A percentile compares a stretch with the other conserved stretches of the same genome.
Conservation (phyloP, 2,113 vertebrate species). For the Odontesthes bonariensis region DNA sequence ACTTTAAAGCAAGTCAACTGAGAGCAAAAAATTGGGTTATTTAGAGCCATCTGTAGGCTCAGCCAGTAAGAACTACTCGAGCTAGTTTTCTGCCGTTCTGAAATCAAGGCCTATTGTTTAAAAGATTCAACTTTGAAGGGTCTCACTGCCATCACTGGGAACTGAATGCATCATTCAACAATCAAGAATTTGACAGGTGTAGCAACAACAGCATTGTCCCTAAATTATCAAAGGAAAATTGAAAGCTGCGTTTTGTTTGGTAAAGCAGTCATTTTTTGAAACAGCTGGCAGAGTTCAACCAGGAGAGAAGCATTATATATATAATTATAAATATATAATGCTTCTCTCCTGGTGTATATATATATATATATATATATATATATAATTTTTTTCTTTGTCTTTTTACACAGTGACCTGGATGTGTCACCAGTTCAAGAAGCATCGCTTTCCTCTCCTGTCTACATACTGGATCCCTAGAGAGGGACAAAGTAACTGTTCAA, state of each 20-base stretch:
- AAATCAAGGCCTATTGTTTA: neutral
- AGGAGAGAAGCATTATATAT: too few species aligned
- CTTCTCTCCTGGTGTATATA: too few species aligned
- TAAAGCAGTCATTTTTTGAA: conserved; percentile 36
- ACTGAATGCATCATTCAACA: neutral
- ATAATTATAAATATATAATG: too few species aligned
- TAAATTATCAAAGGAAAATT: neutral
- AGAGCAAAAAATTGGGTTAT: neutral
- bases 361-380: too few species aligned
- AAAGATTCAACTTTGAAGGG: neutral
- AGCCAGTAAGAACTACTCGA: too few species aligned
- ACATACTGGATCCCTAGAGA: conserved; percentile 55
- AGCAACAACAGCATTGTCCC: neutral
- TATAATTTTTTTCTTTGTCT: conserved; percentile 5
- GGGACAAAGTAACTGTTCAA: conserved; percentile 75
- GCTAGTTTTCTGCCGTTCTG: neutral
- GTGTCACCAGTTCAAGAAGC: conserved; percentile 61
- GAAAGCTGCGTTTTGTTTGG: neutral
- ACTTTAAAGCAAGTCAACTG: neutral
- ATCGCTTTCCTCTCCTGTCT: conserved; percentile 61
- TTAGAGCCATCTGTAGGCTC: neutral
- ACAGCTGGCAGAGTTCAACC: neutral
- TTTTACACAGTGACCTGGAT: conserved; percentile 67
- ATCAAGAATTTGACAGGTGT: neutral
- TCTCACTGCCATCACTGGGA: neutral